Base-by-base conservation (phyloP, 2,888 invertebrate genomes). In the Lepidochrysops patricia region DNA sequence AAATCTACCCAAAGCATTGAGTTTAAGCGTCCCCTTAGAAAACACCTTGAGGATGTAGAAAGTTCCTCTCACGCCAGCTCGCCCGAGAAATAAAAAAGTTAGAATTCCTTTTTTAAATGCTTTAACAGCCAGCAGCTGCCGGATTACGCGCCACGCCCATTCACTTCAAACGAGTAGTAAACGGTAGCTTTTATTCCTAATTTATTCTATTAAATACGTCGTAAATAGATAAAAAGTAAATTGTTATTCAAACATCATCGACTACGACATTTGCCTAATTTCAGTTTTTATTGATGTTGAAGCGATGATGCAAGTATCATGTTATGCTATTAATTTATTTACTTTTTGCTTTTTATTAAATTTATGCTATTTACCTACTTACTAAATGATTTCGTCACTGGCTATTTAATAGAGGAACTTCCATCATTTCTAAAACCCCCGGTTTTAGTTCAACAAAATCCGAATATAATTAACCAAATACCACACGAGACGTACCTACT, bases 71-170 rank as follows among this genome's bases (percentile, higher is more conserved):
- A 87, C 87, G 78, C 78, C 54, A 64, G 71, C 70, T 67, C 72
- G 73, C 71, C 66, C 64, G 60, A 65, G 67, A 72, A 73, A 74
- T 72, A 75, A 75, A 76, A 74, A 76, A 72, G 66, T 61, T 71
- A 71, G 73, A 73, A 71, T 79, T 77, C 75, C 68, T 77, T 80
- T 82, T 82, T 83, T 75, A 69, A 76, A 54, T 54, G 54, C 80
- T 71, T 73, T 74, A 72, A 70, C 75, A 77, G 76, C 76, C 74
- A 75, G 79, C 74, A 75, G 79, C 85, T 72, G 77, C 87, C 74
- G 86, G 77, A 76, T 86, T 87, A 87, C 88, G 84, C 82, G 81
- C 81, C 76, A 70, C 80, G 83, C 84, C 84, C 80, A 72, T 72
- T 66, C 69, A 63, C 70, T 75, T 81, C n/a, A n/a, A n/a, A n/a